Base-by-base conservation (phyloP, 2,797 vertebrate genomes). In the Phoeniculus purpureus region DNA sequence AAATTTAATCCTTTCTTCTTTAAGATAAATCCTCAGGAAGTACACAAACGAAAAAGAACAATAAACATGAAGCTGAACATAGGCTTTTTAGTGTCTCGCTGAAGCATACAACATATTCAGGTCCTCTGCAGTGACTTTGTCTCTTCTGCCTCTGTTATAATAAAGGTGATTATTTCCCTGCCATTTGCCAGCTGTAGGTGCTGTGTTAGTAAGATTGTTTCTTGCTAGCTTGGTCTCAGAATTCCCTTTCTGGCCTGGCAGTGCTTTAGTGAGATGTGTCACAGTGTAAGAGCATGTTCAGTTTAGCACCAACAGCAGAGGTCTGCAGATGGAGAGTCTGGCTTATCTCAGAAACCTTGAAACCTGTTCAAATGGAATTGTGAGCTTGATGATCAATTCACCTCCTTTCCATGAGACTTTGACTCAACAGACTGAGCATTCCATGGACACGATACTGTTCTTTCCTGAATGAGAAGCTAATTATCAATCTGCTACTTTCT, bases 11-110 rank as follows among this genome's bases (percentile, higher is more conserved):
- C 32, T 45, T 70, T 55, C 60, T 73, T 4, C 31, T 89, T 60
- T 31, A 66, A 16, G 20, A 61, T 50, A 76, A 84, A 81, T 22
- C 66, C 19, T 40, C 78, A 89, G 52, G 65, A 93, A 88, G 66
- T 55, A 55, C 31, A 56, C 7, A 85, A 79, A 71, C 85, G 37
- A 32, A 84, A 85, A 83, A 81, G 21, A 79, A 26, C 27, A 80
- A 4, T 15, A 68, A 65, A 29, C 31, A 70, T 15, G 56, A 87
- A 83, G 40, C 10, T 67, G 58, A 90, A 64, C 8, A n/a, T 0
- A 5, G 22, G 15, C n/a, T 51, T 37, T 74, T 47, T 1, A 70
- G 18, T 3, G 11, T 32, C 29, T 27, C 62, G 51, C 59, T 76
- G 55, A 87, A 66, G 52, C 2, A 0, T 4, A 61, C 17, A 2